Conservation (phyloP, 2,113 vertebrate genomes). For the Cololabis saira region DNA sequence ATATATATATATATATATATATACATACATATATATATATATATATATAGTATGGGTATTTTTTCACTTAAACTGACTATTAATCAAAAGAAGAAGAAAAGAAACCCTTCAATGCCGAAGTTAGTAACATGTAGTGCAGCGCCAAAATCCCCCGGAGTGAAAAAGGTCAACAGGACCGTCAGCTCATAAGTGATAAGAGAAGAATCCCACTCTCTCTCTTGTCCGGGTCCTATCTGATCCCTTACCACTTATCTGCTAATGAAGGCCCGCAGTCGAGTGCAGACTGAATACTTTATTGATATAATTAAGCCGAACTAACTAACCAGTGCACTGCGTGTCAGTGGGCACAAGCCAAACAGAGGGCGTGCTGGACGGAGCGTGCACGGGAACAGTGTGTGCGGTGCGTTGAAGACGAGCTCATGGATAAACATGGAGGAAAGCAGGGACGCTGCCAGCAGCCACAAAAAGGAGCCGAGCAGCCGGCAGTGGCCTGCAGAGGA, state of each 20-base stretch:
- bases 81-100: neutral
- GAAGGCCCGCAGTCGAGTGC: conserved; percentile 1
- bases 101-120: neutral
- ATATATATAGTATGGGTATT: no score
- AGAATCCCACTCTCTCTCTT: conserved; percentile 9
- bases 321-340: conserved; percentile 5
- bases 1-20: no score
- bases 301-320: conserved; percentile 18
- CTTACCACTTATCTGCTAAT: conserved; percentile 25
- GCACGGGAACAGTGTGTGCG: conserved; percentile 28
- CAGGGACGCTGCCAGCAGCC: conserved; percentile 20
- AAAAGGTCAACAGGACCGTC: conserved; percentile 27
- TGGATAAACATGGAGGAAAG: conserved; percentile 1
- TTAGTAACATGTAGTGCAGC: neutral
- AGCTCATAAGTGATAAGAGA: conserved; percentile 10
- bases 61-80: neutral
- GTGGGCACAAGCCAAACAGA: neutral
- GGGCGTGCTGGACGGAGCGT: neutral
- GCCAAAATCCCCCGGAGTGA: neutral
- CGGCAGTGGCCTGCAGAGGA: neutral
- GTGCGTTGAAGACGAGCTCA: neutral
- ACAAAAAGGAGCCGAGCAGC: neutral
- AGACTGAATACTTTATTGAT: conserved; percentile 23
- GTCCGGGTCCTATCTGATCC: conserved; percentile 6
- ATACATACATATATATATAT: no score